A percentile compares a stretch with the other conserved stretches of the same genome.
These are phyloP conservation scores for Physella acuta DNA, from an alignment of 1,140 invertebrate species.

Conservation along the genomic window DNA sequence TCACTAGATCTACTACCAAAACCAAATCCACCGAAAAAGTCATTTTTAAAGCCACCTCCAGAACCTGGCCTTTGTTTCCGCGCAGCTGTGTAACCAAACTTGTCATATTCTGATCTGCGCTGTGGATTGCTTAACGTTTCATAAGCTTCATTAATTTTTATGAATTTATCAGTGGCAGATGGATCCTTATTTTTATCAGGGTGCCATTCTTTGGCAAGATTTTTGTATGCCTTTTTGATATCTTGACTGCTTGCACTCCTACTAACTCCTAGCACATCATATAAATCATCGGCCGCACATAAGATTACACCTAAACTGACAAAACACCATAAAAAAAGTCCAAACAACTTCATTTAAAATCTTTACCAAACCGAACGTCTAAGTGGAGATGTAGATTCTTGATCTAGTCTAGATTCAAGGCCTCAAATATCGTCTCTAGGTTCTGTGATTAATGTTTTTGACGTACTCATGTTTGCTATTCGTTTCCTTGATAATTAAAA, in stretches of 20 bases:
- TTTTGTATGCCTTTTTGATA: slow-evolving; percentile 86
- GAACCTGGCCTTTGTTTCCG: slow-evolving; percentile 61
- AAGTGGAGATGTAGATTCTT: too few relatives aligned
- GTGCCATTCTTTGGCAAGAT: slow-evolving; percentile 90
- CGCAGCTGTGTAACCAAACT: slow-evolving; percentile 74
- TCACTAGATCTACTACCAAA: slow-evolving; percentile 52
- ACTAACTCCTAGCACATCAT: slow-evolving; percentile 79
- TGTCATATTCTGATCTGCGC: slow-evolving; percentile 80
- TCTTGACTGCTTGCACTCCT: slow-evolving; percentile 74
- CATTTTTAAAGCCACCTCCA: slow-evolving; percentile 57
- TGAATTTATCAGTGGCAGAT: slow-evolving; percentile 83
- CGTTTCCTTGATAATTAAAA: too few relatives aligned
- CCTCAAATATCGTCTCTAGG: too few relatives aligned
- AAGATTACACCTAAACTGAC: too few relatives aligned
- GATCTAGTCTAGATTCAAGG: too few relatives aligned
- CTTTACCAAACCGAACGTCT: too few relatives aligned
- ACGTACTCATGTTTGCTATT: too few relatives aligned
- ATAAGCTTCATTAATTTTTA: slow-evolving; percentile 93
- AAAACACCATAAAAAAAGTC: too few relatives aligned
- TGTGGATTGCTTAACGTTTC: slow-evolving; percentile 86
- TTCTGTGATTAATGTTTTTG: too few relatives aligned
- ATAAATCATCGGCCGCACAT: slow-evolving; percentile 66
- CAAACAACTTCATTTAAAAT: too few relatives aligned
- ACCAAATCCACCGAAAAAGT: slow-evolving; percentile 46
- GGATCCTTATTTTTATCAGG: slow-evolving; percentile 91